Base-by-base conservation (phyloP, 2,113 vertebrate genomes). In the Takifugu bimaculatus region DNA sequence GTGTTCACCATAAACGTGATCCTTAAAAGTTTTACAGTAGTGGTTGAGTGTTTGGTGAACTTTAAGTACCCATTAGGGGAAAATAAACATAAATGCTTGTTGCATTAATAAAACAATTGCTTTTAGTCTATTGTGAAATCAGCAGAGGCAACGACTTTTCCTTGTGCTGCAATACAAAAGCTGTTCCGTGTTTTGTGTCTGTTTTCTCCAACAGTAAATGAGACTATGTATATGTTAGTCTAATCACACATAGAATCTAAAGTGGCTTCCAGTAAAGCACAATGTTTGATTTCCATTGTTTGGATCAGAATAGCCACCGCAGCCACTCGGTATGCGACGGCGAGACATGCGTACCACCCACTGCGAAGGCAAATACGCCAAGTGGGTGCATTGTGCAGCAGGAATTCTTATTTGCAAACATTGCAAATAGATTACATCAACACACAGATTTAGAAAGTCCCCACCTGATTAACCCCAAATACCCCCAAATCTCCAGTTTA, bases 201-300 rank as follows among this genome's bases (percentile, higher is more conserved):
- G 72, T 75, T 74, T 68, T 82, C 72, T 68, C 65, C 53, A 35
- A 79, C 80, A 70, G 65, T 71, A 87, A 83, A 72, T 64, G 63
- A 67, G 60, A 67, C 61, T 60, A 80, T 84, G 77, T 84, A 82
- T 75, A 81, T 74, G 63, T 81, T 71, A 69, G 69, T 66, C 75
- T 87, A 90, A 92, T 92, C 90, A 58, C 60, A 68, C 78, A 86
- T 83, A 83, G 78, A 87, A 91, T 91, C 91, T 89, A 75, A 79
- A 90, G 87, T 85, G 81, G 65, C 73, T 86, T 85, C 85, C 87
- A 89, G 85, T 80, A 84, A 82, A 42, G 49, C 72, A 66, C 63
- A 65, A 83, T 82, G 83, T 89, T 89, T 81, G 60, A 91, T 88
- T 87, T 85, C 83, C 78, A 91, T 92, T 92, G 90, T 92, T 48